phyloP scores from a whole-genome alignment of 2,113 vertebrate genomes.

The Thinocorus orbignyianus region DNA sequence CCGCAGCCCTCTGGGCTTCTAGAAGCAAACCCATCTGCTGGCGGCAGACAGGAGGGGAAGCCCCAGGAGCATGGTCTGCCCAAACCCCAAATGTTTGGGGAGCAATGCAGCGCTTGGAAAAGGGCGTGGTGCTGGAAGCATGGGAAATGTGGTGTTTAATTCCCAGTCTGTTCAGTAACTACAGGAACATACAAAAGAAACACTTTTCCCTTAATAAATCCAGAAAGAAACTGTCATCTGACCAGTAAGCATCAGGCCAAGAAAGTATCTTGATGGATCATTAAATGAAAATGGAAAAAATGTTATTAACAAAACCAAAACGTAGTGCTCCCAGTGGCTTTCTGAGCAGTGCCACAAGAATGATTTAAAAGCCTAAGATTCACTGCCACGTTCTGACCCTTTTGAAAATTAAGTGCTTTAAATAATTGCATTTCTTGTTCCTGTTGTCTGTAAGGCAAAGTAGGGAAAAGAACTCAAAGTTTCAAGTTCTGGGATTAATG shows the following conservation, averaged over 20 bases:
- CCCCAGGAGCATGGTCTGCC: neutral
- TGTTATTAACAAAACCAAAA: neutral
- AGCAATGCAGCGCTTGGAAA: neutral
- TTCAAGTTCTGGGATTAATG: neutral
- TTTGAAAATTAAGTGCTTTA: neutral
- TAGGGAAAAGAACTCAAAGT: neutral
- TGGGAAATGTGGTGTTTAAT: neutral
- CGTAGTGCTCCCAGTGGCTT: neutral
- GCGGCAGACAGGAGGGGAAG: neutral
- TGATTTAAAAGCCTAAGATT: neutral
- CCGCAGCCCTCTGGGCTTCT: neutral
- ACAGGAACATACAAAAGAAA: neutral
- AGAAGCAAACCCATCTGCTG: neutral
- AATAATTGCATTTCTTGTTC: neutral
- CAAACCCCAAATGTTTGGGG: neutral
- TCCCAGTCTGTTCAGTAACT: neutral
- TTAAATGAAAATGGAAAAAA: neutral
- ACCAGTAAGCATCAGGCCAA: neutral
- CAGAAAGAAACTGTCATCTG: neutral
- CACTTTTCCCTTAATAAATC: neutral
- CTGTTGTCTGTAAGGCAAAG: neutral
- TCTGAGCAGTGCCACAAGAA: neutral
- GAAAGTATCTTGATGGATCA: neutral
- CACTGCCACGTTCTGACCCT: neutral
- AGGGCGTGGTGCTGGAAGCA: neutral